phyloP scores from a whole-genome alignment of 2,888 invertebrate species.

The Onthophagus sagittarius region DNA sequence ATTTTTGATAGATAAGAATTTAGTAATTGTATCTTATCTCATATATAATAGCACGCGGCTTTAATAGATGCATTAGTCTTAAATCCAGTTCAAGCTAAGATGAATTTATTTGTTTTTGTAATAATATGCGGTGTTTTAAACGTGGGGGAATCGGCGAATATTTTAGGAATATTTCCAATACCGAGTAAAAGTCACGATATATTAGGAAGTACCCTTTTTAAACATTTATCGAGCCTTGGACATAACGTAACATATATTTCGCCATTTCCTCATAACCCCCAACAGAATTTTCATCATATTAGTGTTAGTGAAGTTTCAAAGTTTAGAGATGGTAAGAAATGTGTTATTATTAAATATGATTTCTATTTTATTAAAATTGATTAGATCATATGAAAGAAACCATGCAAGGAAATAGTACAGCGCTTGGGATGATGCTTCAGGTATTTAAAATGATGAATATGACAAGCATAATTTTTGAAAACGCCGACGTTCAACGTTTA shows the following conservation, averaged over 20 bases:
- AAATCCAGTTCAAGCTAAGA: background rate
- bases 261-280: background rate
- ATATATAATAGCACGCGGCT: too few relatives aligned
- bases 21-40: too few relatives aligned
- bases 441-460: background rate
- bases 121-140: background rate
- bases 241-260: constrained; percentile 8
- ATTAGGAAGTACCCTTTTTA: background rate
- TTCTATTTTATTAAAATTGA: too few relatives aligned
- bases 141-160: background rate
- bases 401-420: background rate
- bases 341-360: too few relatives aligned
- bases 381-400: constrained; percentile 2
- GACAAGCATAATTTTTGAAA: background rate
- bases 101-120: background rate
- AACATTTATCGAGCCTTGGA: background rate
- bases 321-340: background rate
- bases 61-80: too few relatives aligned
- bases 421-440: background rate
- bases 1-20: too few relatives aligned
- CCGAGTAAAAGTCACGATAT: constrained; percentile 5
- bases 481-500: background rate
- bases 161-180: constrained; percentile 4
- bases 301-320: background rate
- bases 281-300: background rate